phyloP scores from a whole-genome alignment of 2,888 invertebrate species.

The Spisula solida region DNA sequence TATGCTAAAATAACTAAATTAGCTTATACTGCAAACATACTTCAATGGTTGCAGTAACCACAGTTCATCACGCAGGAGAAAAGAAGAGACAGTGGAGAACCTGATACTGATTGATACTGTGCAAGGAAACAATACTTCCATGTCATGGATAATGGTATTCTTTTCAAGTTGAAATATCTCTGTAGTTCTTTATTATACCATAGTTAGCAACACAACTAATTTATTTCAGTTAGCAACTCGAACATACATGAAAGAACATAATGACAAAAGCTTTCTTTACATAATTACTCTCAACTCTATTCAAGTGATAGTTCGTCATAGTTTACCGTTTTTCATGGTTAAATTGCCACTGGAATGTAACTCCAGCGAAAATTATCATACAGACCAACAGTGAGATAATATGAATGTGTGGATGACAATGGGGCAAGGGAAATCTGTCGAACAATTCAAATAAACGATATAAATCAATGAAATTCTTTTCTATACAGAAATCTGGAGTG shows the following conservation, averaged over 20 bases:
- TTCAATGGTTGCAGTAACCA: no score
- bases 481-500: background rate
- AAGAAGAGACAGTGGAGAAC: no score
- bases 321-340: background rate
- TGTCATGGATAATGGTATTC: background rate
- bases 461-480: background rate
- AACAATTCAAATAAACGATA: background rate
- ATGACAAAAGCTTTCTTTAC: background rate
- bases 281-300: background rate
- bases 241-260: background rate
- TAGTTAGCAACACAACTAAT: background rate
- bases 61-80: no score
- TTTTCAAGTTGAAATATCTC: background rate
- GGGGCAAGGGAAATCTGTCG: background rate
- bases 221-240: no score
- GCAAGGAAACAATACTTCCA: background rate
- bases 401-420: background rate
- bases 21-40: no score
- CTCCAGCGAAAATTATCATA: background rate
- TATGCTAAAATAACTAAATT: no score
- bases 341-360: background rate
- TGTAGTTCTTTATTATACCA: background rate
- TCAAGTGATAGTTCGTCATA: background rate
- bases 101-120: no score
- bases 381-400: background rate